A percentile compares a stretch with the other conserved stretches of the same genome.
phyloP scores from a whole-genome alignment of 2,113 vertebrate genomes.

The Leptocoma aspasia region DNA sequence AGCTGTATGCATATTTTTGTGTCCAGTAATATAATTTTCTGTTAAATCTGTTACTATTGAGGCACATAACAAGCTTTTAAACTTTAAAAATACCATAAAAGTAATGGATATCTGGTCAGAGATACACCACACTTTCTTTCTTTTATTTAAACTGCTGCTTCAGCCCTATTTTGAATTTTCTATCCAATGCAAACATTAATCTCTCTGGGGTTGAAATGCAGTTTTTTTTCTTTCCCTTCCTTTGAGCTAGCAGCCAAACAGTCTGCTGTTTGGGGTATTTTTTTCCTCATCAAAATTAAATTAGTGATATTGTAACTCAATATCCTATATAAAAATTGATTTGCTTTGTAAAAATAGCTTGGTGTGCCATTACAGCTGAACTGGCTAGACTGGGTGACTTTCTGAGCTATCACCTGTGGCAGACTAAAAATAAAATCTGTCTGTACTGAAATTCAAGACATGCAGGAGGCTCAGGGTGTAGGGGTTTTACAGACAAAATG shows the following conservation, averaged over 20 bases:
- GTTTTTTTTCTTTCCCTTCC: background rate
- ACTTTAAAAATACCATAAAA: background rate
- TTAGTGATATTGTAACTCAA: background rate
- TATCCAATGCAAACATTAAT: background rate
- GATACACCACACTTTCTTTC: background rate
- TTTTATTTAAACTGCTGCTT: background rate
- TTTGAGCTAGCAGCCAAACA: background rate
- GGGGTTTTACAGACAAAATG: background rate
- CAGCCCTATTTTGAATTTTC: background rate
- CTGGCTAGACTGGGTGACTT: background rate
- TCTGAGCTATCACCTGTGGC: background rate
- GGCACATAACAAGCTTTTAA: background rate
- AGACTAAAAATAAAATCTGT: background rate
- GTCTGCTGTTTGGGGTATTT: background rate
- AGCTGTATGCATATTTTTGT: background rate
- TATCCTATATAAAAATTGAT: background rate
- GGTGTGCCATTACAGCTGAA: background rate
- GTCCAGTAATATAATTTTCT: background rate
- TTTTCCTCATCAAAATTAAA: background rate
- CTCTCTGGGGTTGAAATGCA: background rate
- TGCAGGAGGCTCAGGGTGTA: background rate
- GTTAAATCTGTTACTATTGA: background rate
- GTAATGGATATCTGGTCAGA: background rate
- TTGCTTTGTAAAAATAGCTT: constrained; percentile 4
- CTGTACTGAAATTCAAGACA: background rate